These are phyloP conservation scores for Sebastes variabilis DNA, from an alignment of 2,797 vertebrate species.

Conservation along the genomic window DNA sequence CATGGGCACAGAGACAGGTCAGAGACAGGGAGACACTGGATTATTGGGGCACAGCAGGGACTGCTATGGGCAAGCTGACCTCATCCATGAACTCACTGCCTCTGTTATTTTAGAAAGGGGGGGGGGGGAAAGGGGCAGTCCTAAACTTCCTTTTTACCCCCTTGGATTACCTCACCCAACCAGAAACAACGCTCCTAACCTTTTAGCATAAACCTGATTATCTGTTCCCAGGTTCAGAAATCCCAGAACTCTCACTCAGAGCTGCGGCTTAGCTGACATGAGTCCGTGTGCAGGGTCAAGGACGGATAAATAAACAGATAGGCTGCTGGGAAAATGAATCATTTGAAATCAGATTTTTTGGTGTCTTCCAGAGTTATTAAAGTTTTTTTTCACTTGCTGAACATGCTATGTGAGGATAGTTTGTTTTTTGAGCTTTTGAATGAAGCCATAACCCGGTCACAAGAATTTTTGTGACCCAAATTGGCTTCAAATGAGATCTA, in stretches of 20 bases:
- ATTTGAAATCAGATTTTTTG: neutral
- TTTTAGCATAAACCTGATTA: conserved; percentile 66
- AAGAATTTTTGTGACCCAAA: conserved; percentile 12
- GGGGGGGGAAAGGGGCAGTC: conserved; percentile 19
- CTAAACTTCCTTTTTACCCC: conserved; percentile 59
- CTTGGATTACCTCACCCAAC: conserved; percentile 71
- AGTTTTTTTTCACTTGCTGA: neutral
- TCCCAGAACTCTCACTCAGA: conserved; percentile 41
- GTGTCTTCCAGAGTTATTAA: conserved; percentile 2
- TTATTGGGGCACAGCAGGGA: conserved; percentile 74
- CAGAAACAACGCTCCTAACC: conserved; percentile 50
- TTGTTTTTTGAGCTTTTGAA: conserved; percentile 34
- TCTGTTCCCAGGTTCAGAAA: conserved; percentile 54
- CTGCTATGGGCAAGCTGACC: conserved; percentile 76
- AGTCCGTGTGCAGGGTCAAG: conserved; percentile 15
- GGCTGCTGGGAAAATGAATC: conserved; percentile 16
- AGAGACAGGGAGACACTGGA: conserved; percentile 74
- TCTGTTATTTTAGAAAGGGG: conserved; percentile 75
- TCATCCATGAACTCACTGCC: conserved; percentile 76
- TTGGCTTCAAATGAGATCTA: conserved; percentile 22
- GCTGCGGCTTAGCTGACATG: conserved; percentile 47
- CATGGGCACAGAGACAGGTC: conserved; percentile 66
- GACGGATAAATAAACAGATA: conserved; percentile 31
- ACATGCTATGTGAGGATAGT: neutral
- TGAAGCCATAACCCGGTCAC: conserved; percentile 24